Conservation (phyloP, 2,888 invertebrate species). For the Drosophila bunnanda region DNA sequence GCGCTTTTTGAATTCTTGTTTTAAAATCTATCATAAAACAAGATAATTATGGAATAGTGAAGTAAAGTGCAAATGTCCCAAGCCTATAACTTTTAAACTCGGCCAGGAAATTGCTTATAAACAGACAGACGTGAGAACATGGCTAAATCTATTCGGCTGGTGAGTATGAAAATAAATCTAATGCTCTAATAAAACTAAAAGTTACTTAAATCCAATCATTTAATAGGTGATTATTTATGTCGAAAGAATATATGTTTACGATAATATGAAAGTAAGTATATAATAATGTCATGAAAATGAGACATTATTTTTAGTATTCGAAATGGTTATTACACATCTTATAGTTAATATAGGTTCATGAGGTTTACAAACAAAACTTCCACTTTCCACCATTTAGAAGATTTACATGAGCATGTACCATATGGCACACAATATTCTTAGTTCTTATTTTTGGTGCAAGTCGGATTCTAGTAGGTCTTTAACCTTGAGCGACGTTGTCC, state of each 20-base stretch:
- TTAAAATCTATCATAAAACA: not conserved
- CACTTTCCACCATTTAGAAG: no score
- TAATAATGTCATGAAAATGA: not conserved
- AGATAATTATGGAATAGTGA: not conserved
- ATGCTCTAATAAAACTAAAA: not conserved
- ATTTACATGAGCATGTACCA: not conserved
- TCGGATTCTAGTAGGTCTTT: no score
- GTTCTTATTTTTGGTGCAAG: not conserved
- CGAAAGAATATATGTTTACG: not conserved
- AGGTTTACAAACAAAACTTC: no score
- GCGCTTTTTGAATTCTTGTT: not conserved
- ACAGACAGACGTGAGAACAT: not conserved
- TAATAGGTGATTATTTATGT: not conserved
- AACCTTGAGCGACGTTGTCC: not conserved
- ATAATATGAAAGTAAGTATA: not conserved
- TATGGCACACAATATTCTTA: not conserved
- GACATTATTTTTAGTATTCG: not conserved
- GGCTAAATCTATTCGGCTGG: not conserved
- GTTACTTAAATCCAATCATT: not conserved
- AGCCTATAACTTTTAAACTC: not conserved
- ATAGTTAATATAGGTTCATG: not conserved
- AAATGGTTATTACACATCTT: not conserved
- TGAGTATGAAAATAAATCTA: not conserved
- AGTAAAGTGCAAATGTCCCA: not conserved
- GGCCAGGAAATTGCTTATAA: not conserved